Evolutionary conservation across 1,140 invertebrate genomes (phyloP).

Genomic region (Microplitis mediator): DNA sequence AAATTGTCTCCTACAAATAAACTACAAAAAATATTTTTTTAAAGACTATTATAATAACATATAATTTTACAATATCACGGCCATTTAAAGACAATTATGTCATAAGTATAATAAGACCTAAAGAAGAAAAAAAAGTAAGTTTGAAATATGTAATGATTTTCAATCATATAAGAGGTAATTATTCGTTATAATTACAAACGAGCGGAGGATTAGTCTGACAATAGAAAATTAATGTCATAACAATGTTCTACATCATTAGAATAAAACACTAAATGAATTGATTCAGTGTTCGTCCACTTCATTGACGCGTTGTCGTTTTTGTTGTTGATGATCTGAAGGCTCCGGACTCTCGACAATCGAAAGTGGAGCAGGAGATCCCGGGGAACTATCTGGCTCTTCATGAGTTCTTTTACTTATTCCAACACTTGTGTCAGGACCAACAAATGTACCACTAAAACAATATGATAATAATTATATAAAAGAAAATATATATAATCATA

Average conservation of each 20-base stretch:
- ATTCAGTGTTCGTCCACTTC: slow-evolving; percentile 59
- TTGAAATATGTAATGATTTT: slow-evolving; percentile 2
- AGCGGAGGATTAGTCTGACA: slow-evolving; percentile 35
- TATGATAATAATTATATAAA: slow-evolving; percentile 1
- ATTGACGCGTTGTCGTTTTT: slow-evolving; percentile 58
- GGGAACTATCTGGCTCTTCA: slow-evolving; percentile 58
- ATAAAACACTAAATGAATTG: slow-evolving; percentile 37
- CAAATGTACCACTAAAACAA: slow-evolving; percentile 54
- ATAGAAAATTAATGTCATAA: slow-evolving; percentile 50
- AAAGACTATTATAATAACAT: slow-evolving; percentile 18
- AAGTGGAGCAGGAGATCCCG: slow-evolving; percentile 56
- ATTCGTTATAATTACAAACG: not conserved
- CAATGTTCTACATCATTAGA: slow-evolving; percentile 56
- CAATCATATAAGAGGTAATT: slow-evolving; percentile 6
- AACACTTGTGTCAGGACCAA: slow-evolving; percentile 56
- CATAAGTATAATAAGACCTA: slow-evolving; percentile 15
- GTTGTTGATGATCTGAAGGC: slow-evolving; percentile 52
- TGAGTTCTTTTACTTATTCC: slow-evolving; percentile 51
- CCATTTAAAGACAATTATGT: slow-evolving; percentile 17
- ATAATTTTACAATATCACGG: slow-evolving; percentile 27
- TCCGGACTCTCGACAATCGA: slow-evolving; percentile 61
- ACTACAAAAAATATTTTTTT: slow-evolving; percentile 12
- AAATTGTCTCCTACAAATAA: not conserved
- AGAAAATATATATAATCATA: not conserved
- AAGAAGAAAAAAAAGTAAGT: slow-evolving; percentile 5